These are phyloP conservation scores for Drosophila prolongata DNA, from an alignment of 2,888 invertebrate genomes.

Conservation along the genomic window DNA sequence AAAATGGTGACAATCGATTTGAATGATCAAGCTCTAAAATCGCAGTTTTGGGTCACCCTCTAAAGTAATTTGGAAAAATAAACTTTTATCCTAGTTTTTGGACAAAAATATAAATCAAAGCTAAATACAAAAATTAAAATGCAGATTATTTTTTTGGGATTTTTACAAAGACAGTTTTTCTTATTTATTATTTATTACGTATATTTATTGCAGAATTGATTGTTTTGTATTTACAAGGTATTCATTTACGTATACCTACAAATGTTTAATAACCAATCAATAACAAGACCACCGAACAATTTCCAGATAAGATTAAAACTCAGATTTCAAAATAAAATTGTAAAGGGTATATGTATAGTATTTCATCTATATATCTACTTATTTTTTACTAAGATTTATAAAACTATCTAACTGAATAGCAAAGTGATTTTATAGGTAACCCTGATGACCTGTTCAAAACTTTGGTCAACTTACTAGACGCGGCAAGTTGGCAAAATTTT, in stretches of 20 bases:
- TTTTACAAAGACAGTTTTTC: neutral
- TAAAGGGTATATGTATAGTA: neutral
- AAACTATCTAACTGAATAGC: constrained; percentile 39
- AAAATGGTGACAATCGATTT: too few species aligned
- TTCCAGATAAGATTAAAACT: too few species aligned
- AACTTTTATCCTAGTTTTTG: too few species aligned
- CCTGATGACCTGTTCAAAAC: constrained; percentile 51
- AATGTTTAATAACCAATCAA: neutral
- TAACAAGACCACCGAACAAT: too few species aligned
- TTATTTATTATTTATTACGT: constrained; percentile 2
- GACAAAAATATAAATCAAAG: too few species aligned
- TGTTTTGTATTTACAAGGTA: constrained; percentile 29
- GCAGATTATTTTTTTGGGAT: neutral
- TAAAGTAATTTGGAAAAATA: too few species aligned
- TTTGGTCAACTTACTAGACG: constrained; percentile 79
- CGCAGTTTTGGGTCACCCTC: too few species aligned
- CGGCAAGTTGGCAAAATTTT: constrained; percentile 81
- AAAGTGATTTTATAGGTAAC: constrained; percentile 5
- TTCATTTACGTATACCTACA: constrained; percentile 18
- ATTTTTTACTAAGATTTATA: constrained; percentile 9
- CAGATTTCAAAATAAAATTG: neutral
- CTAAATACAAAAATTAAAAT: too few species aligned
- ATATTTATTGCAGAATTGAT: constrained; percentile 26
- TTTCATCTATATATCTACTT: neutral
- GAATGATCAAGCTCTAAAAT: too few species aligned